phyloP scores from a whole-genome alignment of 2,888 invertebrate species.

The Apodemia zela region DNA sequence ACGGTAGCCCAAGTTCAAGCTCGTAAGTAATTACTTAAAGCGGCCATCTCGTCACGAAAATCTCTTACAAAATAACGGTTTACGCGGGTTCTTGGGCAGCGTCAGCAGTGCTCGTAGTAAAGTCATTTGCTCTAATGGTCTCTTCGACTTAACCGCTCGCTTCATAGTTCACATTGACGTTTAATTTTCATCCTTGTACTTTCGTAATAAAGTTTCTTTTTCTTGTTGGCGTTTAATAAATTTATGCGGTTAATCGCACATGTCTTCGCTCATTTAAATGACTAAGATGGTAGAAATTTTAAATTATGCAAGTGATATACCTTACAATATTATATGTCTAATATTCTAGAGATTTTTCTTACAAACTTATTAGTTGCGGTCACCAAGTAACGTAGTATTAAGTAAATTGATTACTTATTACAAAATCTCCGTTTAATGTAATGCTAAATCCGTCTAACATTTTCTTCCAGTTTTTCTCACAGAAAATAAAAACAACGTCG shows the following conservation, averaged over 20 bases:
- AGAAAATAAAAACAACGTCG: too few species aligned
- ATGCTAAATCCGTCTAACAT: too few species aligned
- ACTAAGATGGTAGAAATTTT: constrained; percentile 17
- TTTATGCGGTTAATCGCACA: constrained; percentile 31
- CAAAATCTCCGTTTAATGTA: background rate
- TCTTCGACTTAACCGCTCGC: constrained; percentile 39
- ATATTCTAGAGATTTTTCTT: background rate
- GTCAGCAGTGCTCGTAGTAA: constrained; percentile 50
- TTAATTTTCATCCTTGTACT: constrained; percentile 32
- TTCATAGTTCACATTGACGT: constrained; percentile 29
- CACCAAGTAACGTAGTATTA: background rate
- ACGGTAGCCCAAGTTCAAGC: constrained; percentile 34
- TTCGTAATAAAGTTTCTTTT: constrained; percentile 26
- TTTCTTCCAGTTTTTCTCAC: too few species aligned
- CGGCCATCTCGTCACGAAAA: constrained; percentile 57
- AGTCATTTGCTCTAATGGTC: constrained; percentile 63
- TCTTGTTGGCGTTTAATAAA: constrained; percentile 21
- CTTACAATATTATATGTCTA: background rate
- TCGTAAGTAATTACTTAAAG: constrained; percentile 45
- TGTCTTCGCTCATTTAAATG: constrained; percentile 22
- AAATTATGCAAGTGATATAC: background rate
- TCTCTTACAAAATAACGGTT: constrained; percentile 51
- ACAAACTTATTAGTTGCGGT: background rate
- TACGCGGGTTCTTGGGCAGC: constrained; percentile 45
- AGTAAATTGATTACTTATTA: too few species aligned